These are phyloP conservation scores for Psittacula derbiana DNA, from an alignment of 2,797 vertebrate genomes.

Conservation along the genomic window DNA sequence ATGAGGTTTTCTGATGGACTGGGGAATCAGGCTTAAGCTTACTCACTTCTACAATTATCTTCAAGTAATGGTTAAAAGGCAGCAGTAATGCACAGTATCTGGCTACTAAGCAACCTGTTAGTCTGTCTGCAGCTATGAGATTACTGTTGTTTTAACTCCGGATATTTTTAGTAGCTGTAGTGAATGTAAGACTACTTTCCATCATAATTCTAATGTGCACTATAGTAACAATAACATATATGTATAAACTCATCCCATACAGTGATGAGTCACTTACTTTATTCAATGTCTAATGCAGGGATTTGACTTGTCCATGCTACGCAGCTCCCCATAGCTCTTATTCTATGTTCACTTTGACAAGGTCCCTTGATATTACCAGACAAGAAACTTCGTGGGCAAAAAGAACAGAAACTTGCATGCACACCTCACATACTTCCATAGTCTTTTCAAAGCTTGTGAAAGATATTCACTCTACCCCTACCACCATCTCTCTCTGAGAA, in stretches of 20 bases:
- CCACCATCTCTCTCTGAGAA: background rate
- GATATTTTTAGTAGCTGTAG: background rate
- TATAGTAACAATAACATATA: background rate
- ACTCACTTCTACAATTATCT: background rate
- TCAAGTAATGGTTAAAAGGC: background rate
- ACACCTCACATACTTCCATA: background rate
- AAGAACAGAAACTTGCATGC: background rate
- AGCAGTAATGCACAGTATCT: background rate
- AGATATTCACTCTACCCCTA: background rate
- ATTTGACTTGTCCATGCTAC: background rate
- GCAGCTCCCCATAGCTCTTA: background rate
- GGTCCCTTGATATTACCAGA: background rate
- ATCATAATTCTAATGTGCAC: background rate
- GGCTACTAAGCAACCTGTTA: background rate
- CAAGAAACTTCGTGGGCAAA: background rate
- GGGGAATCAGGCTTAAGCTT: background rate
- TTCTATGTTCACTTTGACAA: background rate
- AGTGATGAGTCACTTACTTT: background rate
- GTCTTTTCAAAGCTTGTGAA: background rate
- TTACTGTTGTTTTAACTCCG: background rate
- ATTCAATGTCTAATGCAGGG: background rate
- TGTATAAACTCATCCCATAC: background rate
- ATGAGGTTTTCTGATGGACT: background rate
- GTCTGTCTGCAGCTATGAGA: background rate
- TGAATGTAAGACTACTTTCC: background rate